Conservation (phyloP, 2,797 vertebrate genomes). For the Neosilurus hyrtlii region DNA sequence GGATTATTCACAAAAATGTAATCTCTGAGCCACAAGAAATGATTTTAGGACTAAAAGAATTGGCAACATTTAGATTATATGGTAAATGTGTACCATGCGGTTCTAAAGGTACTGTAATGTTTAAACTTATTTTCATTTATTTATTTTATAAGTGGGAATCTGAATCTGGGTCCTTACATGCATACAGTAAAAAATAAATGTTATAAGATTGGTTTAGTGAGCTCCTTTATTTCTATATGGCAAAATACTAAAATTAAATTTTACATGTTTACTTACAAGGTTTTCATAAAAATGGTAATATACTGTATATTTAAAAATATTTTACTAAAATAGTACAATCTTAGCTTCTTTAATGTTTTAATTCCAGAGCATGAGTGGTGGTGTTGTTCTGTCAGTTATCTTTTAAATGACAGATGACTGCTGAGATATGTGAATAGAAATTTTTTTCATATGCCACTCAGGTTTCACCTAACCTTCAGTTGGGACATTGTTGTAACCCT, state of each 20-base stretch:
- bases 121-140: not conserved
- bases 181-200: not conserved
- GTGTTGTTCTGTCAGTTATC: not conserved
- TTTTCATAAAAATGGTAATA: not conserved
- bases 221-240: not conserved
- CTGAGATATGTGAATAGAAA: not conserved
- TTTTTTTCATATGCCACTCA: not conserved
- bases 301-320: no score
- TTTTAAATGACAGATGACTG: not conserved
- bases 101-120: not conserved
- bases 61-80: not conserved
- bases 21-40: not conserved
- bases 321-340: no score
- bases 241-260: not conserved
- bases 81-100: not conserved
- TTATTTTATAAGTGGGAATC: conserved; percentile 14
- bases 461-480: conserved; percentile 30
- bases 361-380: not conserved
- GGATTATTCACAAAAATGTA: not conserved
- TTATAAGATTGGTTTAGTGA: not conserved
- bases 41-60: not conserved
- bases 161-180: not conserved
- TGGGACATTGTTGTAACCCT: not conserved
- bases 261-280: not conserved
- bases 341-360: not conserved